A percentile compares a stretch with the other conserved stretches of the same genome.
phyloP scores from a whole-genome alignment of 2,888 invertebrate genomes.

The Apomyelois bistriatella region DNA sequence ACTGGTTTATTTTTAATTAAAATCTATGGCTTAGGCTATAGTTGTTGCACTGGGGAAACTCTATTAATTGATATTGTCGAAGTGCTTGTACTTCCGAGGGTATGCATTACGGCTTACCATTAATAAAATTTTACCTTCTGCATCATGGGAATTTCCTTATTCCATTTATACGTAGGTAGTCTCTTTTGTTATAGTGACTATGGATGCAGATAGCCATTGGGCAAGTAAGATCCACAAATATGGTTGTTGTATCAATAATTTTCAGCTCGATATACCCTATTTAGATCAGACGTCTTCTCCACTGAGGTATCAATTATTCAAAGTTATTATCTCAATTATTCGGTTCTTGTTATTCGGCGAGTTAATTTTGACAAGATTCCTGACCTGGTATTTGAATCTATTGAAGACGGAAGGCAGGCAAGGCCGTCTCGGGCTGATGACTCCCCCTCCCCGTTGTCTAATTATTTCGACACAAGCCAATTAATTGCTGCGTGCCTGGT shows the following conservation, averaged over 20 bases:
- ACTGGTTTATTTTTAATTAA: slow-evolving; percentile 2
- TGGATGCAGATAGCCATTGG: too few species aligned
- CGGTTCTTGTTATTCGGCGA: not conserved
- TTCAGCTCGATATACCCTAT: not conserved
- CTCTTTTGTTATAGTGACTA: too few species aligned
- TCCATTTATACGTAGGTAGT: too few species aligned
- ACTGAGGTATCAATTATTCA: not conserved
- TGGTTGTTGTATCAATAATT: too few species aligned
- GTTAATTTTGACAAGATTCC: slow-evolving; percentile 12
- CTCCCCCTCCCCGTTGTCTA: slow-evolving; percentile 24
- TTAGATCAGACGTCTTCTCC: not conserved
- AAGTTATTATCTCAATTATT: not conserved
- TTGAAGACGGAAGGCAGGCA: slow-evolving; percentile 37
- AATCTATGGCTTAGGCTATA: not conserved
- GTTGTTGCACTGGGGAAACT: not conserved
- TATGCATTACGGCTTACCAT: too few species aligned
- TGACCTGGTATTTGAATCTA: slow-evolving; percentile 18
- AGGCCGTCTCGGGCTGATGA: slow-evolving; percentile 26
- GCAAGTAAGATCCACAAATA: too few species aligned
- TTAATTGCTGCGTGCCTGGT: slow-evolving; percentile 38
- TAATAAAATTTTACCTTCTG: too few species aligned
- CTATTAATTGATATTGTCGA: too few species aligned
- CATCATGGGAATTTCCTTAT: too few species aligned
- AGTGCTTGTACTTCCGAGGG: too few species aligned
- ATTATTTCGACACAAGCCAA: slow-evolving; percentile 49